These are phyloP conservation scores for Agapornis roseicollis DNA, from an alignment of 2,113 vertebrate species.

Conservation along the genomic window DNA sequence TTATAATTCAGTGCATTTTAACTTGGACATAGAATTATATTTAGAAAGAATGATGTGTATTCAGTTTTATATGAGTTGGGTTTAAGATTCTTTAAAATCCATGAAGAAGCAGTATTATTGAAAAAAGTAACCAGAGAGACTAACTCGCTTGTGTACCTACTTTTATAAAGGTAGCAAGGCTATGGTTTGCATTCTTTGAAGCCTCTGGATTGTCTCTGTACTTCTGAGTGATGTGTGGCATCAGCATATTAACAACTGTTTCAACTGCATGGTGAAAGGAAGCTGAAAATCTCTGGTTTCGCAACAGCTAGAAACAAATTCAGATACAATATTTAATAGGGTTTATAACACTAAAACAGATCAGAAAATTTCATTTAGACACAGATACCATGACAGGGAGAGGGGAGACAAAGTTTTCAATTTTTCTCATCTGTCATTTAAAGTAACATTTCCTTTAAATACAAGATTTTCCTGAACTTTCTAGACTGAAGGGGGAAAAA, in stretches of 20 bases:
- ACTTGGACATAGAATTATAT: neutral
- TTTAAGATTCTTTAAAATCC: neutral
- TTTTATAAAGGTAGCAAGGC: constrained; percentile 95
- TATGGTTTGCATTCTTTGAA: constrained; percentile 95
- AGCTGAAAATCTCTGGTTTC: constrained; percentile 95
- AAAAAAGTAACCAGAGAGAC: neutral
- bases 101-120: neutral
- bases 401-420: neutral
- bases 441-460: neutral
- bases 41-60: neutral
- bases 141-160: constrained; percentile 62
- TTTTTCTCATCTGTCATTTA: neutral
- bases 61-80: neutral
- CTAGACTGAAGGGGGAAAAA: neutral
- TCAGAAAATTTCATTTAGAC: neutral
- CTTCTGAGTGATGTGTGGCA: constrained; percentile 97
- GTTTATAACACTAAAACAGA: neutral
- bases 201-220: constrained; percentile 96
- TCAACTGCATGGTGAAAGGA: constrained; percentile 94
- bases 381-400: neutral
- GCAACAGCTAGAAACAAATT: constrained; percentile 78
- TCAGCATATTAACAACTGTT: constrained; percentile 95
- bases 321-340: neutral
- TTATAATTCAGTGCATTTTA: neutral
- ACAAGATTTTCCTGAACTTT: neutral